Evolutionary conservation across 2,113 vertebrate species (phyloP).

Genomic region (Sylvia atricapilla): DNA sequence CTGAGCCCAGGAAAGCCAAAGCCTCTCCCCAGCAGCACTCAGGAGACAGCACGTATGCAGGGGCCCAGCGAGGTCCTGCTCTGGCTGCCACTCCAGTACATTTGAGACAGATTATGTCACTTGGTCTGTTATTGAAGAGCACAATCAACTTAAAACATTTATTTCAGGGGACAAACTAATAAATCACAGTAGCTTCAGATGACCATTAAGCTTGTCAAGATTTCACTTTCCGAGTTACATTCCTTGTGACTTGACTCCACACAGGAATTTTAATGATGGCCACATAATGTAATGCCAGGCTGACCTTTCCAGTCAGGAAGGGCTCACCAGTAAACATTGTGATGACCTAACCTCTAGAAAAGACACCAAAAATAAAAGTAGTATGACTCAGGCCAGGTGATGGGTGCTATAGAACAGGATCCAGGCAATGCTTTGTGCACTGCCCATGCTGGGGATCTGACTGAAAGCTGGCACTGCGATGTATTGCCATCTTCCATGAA

Average conservation of each 20-base stretch:
- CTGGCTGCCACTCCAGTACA: not conserved
- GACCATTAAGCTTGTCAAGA: not conserved
- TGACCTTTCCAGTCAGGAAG: not conserved
- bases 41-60: not conserved
- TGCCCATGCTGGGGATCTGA: not conserved
- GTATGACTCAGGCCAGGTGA: not conserved
- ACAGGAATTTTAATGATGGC: not conserved
- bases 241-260: not conserved
- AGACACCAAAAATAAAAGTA: not conserved
- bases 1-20: not conserved
- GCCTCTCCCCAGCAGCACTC: not conserved
- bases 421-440: not conserved
- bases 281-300: not conserved
- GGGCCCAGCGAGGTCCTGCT: not conserved
- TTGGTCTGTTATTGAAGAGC: not conserved
- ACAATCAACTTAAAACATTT: not conserved
- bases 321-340: not conserved
- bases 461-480: fast-evolving
- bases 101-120: not conserved
- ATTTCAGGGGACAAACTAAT: not conserved
- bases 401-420: not conserved
- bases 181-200: conserved; percentile 4
- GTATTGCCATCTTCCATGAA: not conserved
- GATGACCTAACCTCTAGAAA: not conserved
- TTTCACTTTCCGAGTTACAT: not conserved